Percentiles rank a stretch among this genome's conserved stretches.
Conservation (phyloP, 2,113 vertebrate genomes). For the Thomomys bottae region DNA sequence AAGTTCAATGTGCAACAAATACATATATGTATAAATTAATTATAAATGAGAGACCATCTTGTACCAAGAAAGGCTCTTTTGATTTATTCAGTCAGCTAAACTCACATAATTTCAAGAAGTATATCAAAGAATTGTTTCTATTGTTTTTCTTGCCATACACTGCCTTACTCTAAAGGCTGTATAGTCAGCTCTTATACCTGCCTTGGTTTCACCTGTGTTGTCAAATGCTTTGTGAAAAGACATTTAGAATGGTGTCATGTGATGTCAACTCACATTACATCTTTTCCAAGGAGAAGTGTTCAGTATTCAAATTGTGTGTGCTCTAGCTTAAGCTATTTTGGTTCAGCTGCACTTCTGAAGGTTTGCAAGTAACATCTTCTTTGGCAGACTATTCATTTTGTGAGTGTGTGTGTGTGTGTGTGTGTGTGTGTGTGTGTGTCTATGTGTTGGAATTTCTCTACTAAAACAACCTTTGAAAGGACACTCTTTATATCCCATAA, state of each 20-base stretch:
- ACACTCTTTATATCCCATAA: constrained; percentile 40
- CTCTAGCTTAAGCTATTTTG: constrained; percentile 68
- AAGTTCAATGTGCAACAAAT: constrained; percentile 9
- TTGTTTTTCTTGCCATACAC: constrained; percentile 35
- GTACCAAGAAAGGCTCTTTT: constrained; percentile 18
- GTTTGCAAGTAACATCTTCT: constrained; percentile 54
- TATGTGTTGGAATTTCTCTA: constrained; percentile 39
- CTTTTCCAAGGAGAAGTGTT: constrained; percentile 58
- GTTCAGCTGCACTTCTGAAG: constrained; percentile 64
- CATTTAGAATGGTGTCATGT: constrained; percentile 49
- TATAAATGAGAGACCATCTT: constrained; percentile 61
- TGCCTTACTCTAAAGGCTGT: background rate
- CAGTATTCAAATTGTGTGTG: constrained; percentile 70
- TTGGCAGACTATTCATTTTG: constrained; percentile 56
- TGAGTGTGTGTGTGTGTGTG: too few species aligned
- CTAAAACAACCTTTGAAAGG: constrained; percentile 62
- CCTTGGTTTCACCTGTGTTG: constrained; percentile 66
- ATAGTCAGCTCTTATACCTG: constrained; percentile 23
- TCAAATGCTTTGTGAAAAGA: constrained; percentile 70
- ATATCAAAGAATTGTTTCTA: constrained; percentile 58
- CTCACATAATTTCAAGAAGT: constrained; percentile 51
- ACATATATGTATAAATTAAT: constrained; percentile 13
- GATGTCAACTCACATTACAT: constrained; percentile 73
- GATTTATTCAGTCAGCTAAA: constrained; percentile 53
- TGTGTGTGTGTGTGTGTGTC: too few species aligned